Evolutionary conservation across 2,888 invertebrate genomes (phyloP).

Genomic region (Tetramorium bicarinatum): DNA sequence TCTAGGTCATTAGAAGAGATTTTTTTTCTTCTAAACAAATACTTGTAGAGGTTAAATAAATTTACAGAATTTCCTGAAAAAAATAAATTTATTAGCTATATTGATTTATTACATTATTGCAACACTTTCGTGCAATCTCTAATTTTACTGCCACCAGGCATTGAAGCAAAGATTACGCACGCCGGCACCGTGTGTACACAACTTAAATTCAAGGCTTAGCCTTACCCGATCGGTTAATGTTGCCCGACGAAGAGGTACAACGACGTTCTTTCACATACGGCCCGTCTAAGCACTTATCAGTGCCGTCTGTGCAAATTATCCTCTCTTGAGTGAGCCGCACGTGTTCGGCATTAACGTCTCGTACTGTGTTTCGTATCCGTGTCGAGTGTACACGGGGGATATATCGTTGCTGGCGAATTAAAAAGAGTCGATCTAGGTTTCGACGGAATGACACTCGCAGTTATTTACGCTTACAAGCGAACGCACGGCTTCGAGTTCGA

Average conservation of each 20-base stretch:
- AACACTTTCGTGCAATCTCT: neutral
- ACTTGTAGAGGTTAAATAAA: neutral
- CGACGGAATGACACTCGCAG: neutral
- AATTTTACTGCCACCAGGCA: neutral
- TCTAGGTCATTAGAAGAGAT: no score
- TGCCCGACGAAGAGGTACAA: conserved; percentile 37
- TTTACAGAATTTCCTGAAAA: neutral
- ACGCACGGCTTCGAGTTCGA: neutral
- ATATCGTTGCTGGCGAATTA: neutral
- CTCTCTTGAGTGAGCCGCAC: conserved; percentile 27
- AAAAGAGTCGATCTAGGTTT: neutral
- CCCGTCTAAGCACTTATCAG: conserved; percentile 38
- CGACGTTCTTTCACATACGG: conserved; percentile 41
- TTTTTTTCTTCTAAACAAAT: neutral
- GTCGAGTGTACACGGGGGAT: neutral
- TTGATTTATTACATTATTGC: neutral
- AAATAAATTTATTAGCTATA: neutral
- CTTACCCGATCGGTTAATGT: conserved; percentile 7
- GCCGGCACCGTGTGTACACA: neutral
- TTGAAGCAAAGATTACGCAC: neutral
- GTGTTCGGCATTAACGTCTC: conserved; percentile 40
- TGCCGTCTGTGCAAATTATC: conserved; percentile 51
- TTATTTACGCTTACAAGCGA: neutral
- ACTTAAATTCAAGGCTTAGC: conserved; percentile 13
- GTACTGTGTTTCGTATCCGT: neutral